Evolutionary conservation across 2,888 invertebrate genomes (phyloP).

Genomic region (Gymnosoma rotundatum): DNA sequence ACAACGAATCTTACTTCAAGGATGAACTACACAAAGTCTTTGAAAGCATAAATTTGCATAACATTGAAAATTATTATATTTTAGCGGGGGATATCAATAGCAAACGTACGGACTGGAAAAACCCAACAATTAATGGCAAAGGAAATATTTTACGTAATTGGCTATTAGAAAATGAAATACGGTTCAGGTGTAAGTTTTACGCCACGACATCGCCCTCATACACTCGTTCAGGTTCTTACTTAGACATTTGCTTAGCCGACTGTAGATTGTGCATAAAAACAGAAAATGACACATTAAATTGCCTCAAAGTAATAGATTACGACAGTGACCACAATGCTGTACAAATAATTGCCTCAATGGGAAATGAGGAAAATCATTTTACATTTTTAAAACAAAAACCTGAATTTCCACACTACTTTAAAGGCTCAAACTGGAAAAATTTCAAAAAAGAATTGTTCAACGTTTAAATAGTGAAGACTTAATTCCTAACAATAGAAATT

Average conservation of each 20-base stretch:
- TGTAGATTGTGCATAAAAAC: background rate
- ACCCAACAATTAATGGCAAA: background rate
- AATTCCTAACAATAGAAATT: too few species aligned
- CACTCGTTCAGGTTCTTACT: background rate
- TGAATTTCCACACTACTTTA: background rate
- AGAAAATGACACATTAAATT: background rate
- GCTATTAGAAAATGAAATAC: background rate
- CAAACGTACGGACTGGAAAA: background rate
- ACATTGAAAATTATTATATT: slow-evolving; percentile 24
- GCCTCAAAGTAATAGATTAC: background rate
- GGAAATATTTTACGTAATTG: background rate
- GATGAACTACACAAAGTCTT: background rate
- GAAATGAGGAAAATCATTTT: background rate
- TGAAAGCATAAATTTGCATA: slow-evolving; percentile 7
- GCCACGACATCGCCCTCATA: background rate
- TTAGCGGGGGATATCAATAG: slow-evolving; percentile 36
- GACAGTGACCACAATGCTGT: background rate
- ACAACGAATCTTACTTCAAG: slow-evolving; percentile 20
- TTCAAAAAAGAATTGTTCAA: background rate
- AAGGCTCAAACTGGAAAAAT: background rate
- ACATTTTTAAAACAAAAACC: background rate
- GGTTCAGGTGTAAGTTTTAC: slow-evolving; percentile 3
- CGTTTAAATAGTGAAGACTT: background rate
- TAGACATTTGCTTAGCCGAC: slow-evolving; percentile 3
- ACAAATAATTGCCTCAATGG: background rate